Conservation (phyloP, 2,888 invertebrate genomes). For the Hecatera dysodea region DNA sequence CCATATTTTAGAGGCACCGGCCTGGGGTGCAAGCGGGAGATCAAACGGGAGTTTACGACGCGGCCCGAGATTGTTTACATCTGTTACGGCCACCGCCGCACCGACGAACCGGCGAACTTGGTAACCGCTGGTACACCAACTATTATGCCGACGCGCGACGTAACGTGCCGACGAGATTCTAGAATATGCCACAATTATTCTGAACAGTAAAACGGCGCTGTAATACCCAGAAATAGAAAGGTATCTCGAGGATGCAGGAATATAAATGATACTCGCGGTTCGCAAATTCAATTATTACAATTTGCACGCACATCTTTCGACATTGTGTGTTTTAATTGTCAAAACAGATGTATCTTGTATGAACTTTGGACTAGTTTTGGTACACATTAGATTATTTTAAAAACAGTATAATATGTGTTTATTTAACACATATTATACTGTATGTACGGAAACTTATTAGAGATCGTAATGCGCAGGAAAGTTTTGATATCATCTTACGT, state of each 20-base stretch:
- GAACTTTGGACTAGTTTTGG: constrained; percentile 39
- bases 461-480: constrained; percentile 4
- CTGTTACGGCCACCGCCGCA: constrained; percentile 87
- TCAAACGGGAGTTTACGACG: constrained; percentile 90
- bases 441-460: background rate
- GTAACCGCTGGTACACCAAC: constrained; percentile 85
- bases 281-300: constrained; percentile 17
- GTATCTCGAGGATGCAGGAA: background rate
- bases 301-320: constrained; percentile 37
- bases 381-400: background rate
- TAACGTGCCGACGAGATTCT: constrained; percentile 48
- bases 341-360: constrained; percentile 46
- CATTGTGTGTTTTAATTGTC: constrained; percentile 53
- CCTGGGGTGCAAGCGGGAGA: constrained; percentile 80
- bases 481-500: constrained; percentile 34
- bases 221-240: background rate
- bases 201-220: constrained; percentile 11
- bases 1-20: constrained; percentile 88
- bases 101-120: constrained; percentile 81
- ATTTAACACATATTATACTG: no score
- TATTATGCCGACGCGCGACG: constrained; percentile 69
- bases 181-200: constrained; percentile 49
- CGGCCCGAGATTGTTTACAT: constrained; percentile 90
- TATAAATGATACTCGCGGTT: constrained; percentile 19
- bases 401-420: background rate